phyloP scores from a whole-genome alignment of 2,113 vertebrate genomes.

The Megaceryle torquata region DNA sequence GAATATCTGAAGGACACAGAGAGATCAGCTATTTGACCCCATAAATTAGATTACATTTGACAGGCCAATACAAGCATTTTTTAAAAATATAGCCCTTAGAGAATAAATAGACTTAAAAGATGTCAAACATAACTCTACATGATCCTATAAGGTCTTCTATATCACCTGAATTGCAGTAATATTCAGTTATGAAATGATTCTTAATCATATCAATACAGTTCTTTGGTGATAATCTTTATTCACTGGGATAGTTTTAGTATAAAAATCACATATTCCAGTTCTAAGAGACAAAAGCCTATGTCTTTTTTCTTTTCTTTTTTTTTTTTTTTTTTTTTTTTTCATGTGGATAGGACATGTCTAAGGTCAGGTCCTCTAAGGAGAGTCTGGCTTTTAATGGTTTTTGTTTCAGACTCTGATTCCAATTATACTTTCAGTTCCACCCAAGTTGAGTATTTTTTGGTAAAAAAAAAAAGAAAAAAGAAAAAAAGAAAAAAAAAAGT shows the following conservation, averaged over 20 bases:
- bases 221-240: not conserved
- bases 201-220: not conserved
- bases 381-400: not conserved
- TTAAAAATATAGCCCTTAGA: not conserved
- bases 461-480: not conserved
- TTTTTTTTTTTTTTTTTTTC: not conserved
- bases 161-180: not conserved
- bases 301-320: not conserved
- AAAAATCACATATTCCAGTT: not conserved
- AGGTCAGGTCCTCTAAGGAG: not conserved
- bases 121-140: not conserved
- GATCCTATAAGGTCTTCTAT: not conserved
- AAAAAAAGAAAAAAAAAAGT: not conserved
- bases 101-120: not conserved
- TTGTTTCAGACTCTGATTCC: constrained; percentile 25
- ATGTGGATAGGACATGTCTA: not conserved
- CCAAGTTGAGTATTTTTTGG: not conserved
- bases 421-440: constrained; percentile 23
- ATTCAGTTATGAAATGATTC: not conserved
- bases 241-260: not conserved
- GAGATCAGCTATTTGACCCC: not conserved
- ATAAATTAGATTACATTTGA: not conserved
- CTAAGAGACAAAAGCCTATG: not conserved
- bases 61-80: not conserved
- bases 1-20: not conserved